A percentile compares a stretch with the other conserved stretches of the same genome.
These are phyloP conservation scores for Podarcis lilfordi DNA, from an alignment of 2,797 vertebrate species.

Conservation along the genomic window DNA sequence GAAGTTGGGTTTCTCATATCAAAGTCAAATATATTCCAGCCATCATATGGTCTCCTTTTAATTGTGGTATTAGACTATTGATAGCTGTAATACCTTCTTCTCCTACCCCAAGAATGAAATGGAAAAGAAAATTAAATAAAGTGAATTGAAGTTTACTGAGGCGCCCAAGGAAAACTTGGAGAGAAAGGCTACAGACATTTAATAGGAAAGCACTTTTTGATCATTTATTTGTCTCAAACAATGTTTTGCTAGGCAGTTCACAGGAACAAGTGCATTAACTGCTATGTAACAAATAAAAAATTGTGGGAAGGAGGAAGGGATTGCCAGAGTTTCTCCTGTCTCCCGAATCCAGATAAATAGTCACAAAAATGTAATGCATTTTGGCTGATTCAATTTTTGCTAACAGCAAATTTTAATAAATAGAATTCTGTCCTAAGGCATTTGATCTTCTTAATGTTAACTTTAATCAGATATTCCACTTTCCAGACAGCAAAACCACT, in stretches of 20 bases:
- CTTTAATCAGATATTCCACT: conserved; percentile 39
- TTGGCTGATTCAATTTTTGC: conserved; percentile 41
- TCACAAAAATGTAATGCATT: conserved; percentile 23
- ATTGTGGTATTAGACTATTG: not conserved
- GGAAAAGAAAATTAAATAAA: not conserved
- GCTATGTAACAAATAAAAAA: not conserved
- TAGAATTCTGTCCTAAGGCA: conserved; percentile 37
- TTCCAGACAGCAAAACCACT: conserved; percentile 48
- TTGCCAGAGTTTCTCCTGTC: not conserved
- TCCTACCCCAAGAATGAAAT: not conserved
- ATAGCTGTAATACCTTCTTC: too few species aligned
- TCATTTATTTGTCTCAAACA: conserved; percentile 4
- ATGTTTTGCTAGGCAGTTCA: not conserved
- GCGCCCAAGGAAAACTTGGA: not conserved
- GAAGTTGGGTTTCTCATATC: not conserved
- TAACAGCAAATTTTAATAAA: conserved; percentile 54
- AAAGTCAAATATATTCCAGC: not conserved
- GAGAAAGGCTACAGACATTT: not conserved
- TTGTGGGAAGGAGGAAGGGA: not conserved
- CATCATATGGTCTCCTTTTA: not conserved
- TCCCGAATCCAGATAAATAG: conserved; percentile 31
- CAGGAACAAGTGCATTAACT: not conserved
- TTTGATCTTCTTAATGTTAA: conserved; percentile 40
- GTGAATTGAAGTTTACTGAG: not conserved
- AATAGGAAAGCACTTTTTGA: not conserved